Evolutionary conservation across 1,140 invertebrate genomes (phyloP).

Genomic region (Drosophila yakuba): DNA sequence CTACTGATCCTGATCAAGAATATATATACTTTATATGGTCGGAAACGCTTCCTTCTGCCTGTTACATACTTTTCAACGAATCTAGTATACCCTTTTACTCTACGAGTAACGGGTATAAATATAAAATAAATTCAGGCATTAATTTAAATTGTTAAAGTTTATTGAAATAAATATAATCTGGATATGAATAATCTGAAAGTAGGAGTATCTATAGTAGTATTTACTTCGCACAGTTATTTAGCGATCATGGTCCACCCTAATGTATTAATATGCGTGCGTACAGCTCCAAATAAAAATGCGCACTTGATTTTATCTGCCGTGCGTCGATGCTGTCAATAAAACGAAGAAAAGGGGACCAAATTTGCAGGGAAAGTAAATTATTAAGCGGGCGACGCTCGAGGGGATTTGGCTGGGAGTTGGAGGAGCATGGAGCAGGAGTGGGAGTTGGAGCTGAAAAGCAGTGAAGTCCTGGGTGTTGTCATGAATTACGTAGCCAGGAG

Average conservation of each 20-base stretch:
- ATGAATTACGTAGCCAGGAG: slow-evolving; percentile 68
- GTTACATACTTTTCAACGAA: no score
- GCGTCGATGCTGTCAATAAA: slow-evolving; percentile 60
- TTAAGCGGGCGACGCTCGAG: slow-evolving; percentile 45
- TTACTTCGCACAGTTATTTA: no score
- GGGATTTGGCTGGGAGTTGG: background rate
- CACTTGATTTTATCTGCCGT: slow-evolving; percentile 75
- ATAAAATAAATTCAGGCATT: no score
- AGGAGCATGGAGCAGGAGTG: background rate
- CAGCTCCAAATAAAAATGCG: slow-evolving; percentile 49
- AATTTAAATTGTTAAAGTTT: no score
- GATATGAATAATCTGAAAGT: no score
- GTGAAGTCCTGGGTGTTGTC: slow-evolving; percentile 49
- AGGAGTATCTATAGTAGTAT: no score
- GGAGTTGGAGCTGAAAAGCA: background rate
- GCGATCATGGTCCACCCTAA: background rate
- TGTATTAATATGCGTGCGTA: background rate
- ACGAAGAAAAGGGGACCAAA: slow-evolving; percentile 51
- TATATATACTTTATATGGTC: no score
- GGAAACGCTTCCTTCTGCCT: no score
- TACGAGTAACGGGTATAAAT: no score
- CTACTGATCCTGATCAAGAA: no score
- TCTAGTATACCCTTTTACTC: no score
- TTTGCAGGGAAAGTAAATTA: slow-evolving; percentile 78
- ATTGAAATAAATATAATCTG: no score